phyloP scores from a whole-genome alignment of 1,140 invertebrate species.

The Coptotermes formosanus region DNA sequence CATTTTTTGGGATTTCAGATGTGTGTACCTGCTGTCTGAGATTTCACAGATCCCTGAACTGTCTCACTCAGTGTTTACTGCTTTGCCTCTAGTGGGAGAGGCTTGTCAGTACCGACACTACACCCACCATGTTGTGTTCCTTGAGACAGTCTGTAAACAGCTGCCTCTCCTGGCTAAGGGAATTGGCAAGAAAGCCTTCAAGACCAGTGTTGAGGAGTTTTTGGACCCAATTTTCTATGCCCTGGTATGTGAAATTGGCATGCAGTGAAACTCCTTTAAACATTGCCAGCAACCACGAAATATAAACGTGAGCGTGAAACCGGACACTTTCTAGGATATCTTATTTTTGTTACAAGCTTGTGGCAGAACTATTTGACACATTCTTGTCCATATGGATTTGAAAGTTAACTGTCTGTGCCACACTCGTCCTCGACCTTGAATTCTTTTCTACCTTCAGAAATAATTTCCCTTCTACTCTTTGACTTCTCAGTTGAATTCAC shows the following conservation, averaged over 20 bases:
- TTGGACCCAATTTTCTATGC: conserved; percentile 56
- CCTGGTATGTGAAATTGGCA: conserved; percentile 47
- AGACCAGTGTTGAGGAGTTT: conserved; percentile 52
- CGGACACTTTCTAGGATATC: too few relatives aligned
- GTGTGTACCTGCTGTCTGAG: conserved; percentile 52
- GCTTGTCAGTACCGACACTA: conserved; percentile 51
- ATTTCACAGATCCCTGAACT: conserved; percentile 47
- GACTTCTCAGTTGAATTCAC: too few relatives aligned
- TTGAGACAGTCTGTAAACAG: conserved; percentile 57
- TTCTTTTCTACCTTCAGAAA: too few relatives aligned
- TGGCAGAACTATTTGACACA: too few relatives aligned
- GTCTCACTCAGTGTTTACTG: conserved; percentile 33
- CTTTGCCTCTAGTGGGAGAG: conserved; percentile 40
- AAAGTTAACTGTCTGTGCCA: too few relatives aligned
- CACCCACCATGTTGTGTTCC: conserved; percentile 51
- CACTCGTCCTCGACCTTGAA: too few relatives aligned
- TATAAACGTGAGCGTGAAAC: too few relatives aligned
- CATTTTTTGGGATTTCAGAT: conserved; percentile 45
- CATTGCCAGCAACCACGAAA: too few relatives aligned
- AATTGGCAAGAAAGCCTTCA: conserved; percentile 55
- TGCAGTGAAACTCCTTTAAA: too few relatives aligned
- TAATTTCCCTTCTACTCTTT: too few relatives aligned
- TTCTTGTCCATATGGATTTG: too few relatives aligned
- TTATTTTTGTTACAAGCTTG: too few relatives aligned
- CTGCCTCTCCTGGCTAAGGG: conserved; percentile 52